phyloP scores from a whole-genome alignment of 2,113 vertebrate genomes.

The Lophius piscatorius region DNA sequence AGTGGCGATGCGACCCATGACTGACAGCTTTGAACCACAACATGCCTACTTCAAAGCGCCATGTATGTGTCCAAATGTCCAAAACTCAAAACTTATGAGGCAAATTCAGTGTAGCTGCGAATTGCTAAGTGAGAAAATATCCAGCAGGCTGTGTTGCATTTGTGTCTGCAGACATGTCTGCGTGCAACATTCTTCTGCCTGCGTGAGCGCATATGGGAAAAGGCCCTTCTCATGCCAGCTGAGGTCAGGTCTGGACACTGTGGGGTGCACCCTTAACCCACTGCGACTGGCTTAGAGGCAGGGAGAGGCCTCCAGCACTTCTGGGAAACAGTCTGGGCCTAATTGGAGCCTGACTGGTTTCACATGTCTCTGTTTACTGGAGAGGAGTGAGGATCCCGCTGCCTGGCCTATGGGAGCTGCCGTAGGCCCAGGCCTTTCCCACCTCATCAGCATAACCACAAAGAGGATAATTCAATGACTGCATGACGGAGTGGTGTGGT shows the following conservation, averaged over 20 bases:
- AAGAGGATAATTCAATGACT: slow-evolving; percentile 26
- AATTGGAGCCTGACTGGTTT: slow-evolving; percentile 71
- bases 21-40: not conserved
- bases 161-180: slow-evolving; percentile 18
- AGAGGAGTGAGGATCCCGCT: slow-evolving; percentile 59
- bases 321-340: slow-evolving; percentile 75
- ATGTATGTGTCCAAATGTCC: not conserved
- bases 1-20: not conserved
- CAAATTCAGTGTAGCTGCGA: slow-evolving; percentile 26
- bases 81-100: slow-evolving; percentile 10
- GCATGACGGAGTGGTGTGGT: slow-evolving; percentile 29
- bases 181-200: slow-evolving; percentile 40
- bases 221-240: slow-evolving; percentile 41
- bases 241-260: slow-evolving; percentile 63
- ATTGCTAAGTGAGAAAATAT: slow-evolving; percentile 3
- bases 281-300: slow-evolving; percentile 53
- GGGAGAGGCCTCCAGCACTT: slow-evolving; percentile 61
- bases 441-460: slow-evolving; percentile 56
- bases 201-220: slow-evolving; percentile 21
- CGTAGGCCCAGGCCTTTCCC: slow-evolving; percentile 30
- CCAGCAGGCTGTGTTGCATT: slow-evolving; percentile 2
- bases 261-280: slow-evolving; percentile 58
- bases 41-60: not conserved
- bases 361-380: slow-evolving; percentile 77
- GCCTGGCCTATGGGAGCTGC: slow-evolving; percentile 49